phyloP scores from a whole-genome alignment of 2,113 vertebrate species.

The Chaetops frenatus region DNA sequence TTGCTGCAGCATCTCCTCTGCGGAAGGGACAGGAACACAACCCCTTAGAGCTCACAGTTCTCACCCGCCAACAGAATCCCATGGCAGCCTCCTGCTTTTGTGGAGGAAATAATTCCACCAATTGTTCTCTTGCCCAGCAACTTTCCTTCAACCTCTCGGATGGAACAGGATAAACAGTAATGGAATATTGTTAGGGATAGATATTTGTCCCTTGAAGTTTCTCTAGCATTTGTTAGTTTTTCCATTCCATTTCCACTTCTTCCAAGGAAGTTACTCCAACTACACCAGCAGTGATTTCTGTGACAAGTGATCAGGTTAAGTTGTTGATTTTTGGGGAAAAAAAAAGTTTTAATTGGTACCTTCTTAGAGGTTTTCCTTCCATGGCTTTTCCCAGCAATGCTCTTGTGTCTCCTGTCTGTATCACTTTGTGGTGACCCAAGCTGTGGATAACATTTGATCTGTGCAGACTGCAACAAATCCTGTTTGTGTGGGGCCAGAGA shows the following conservation, averaged over 20 bases:
- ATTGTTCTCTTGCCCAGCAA: not conserved
- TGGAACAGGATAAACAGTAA: not conserved
- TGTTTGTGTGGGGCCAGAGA: not conserved
- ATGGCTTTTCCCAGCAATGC: not conserved
- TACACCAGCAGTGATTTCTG: not conserved
- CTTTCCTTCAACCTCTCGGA: not conserved
- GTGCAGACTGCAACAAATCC: not conserved
- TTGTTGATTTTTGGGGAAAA: not conserved
- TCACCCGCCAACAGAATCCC: not conserved
- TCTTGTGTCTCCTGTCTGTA: not conserved
- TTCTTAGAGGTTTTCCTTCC: not conserved
- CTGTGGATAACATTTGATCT: not conserved
- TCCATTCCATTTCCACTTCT: not conserved
- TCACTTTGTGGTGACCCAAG: not conserved
- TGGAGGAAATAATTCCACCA: not conserved
- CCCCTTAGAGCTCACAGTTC: not conserved
- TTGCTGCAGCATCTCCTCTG: not conserved
- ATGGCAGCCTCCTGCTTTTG: not conserved
- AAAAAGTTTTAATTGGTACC: not conserved
- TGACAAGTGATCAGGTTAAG: not conserved
- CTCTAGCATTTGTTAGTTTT: not conserved
- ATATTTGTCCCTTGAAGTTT: not conserved
- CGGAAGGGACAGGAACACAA: not conserved
- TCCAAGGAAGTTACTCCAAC: not conserved
- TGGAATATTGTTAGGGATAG: not conserved